Evolutionary conservation across 2,113 vertebrate species (phyloP), one percentile per base, ranked within the genome.

Genomic region (Pampusana beccarii): DNA sequence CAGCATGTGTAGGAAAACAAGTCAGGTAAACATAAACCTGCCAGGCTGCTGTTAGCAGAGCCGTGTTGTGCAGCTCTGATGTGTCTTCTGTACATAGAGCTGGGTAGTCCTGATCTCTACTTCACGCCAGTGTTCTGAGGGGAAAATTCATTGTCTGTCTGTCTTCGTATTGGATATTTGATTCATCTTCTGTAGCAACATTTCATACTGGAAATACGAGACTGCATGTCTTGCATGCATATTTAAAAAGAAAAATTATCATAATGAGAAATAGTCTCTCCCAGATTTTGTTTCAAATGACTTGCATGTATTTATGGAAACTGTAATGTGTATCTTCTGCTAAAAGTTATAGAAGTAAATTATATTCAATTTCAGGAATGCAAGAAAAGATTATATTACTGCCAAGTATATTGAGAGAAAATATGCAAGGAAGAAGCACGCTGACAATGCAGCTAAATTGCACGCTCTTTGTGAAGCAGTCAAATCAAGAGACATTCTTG

Each of bases 321-420:
- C 80, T 74, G 11, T 83, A 80, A 86, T 86, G 18, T 77, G 31
- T 61, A 13, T 91, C 56, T 84, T 87, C 53, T 95, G 33, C 56
- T 48, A n/a, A 16, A 80, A 57, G 21, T 34, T 92, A 24, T 9
- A 50, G 36, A 28, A 69, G 38, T 71, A 66, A 65, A 36, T 65
- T 26, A 2, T 48, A 40, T 88, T 73, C 83, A 60, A 86, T 97
- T 98, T 90, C 97, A 99, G 99, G 99, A 99, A 99, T 86, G 98
- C 96, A 42, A 98, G 99, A 92, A 99, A 99, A 97, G 99, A 99
- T 97, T 99, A 98, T 97, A 99, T 99, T 95, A 99, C 98, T 13
- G 98, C 99, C 80, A 99, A 99, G 96, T 99, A 99, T 97, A 99
- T 98, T 5, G 99, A 99, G 97, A 99, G 98, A 93, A 98, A 98